Evolutionary conservation across 2,888 invertebrate species (phyloP), one percentile per base, ranked within the genome.

Genomic region (Campopleginae sp.): DNA sequence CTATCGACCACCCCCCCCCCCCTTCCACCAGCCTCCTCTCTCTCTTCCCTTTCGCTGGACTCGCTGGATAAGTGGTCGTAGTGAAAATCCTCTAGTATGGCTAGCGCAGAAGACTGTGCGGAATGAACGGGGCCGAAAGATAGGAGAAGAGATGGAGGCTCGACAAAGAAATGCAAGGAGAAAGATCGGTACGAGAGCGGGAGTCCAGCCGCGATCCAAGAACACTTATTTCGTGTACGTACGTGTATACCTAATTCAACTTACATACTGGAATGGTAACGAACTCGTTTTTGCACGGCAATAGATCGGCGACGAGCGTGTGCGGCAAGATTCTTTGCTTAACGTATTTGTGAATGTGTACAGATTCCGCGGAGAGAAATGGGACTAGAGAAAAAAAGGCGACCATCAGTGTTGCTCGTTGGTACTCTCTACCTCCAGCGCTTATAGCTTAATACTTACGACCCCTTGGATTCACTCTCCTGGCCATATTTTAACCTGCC

Each of bases 21-120:
- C 27, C 72, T 42, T 14, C 42, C 38, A 23, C 23, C 54, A 58
- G 23, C 54, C 54, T 23, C 23, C 14, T 42, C 4, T n/a, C 65
- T 42, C 42, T 65, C 65, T 42, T 42, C 42, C 10, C 38, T 19
- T 27, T 17, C 70, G 27, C 17, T 48, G 19, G 17, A 51, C 58
- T 71, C 68, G 77, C 23, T 51, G 82, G 87, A 87, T 88, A 88
- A 90, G 86, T 87, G 86, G 86, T 85, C 77, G 84, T 75, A 63
- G 86, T 70, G 84, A 86, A 88, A 87, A 88, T 68, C 86, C 81
- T 78, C 61, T 65, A 71, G 42, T 77, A 54, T 38, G 14, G 78
- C 48, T 51, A 17, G 23, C 31, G 19, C 31, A 17, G 8, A 8
- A 38, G 38, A 38, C 38, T 38, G 8, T 5, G 33, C 19, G 33